phyloP scores from a whole-genome alignment of 1,140 invertebrate genomes.

The Drosophila azteca region DNA sequence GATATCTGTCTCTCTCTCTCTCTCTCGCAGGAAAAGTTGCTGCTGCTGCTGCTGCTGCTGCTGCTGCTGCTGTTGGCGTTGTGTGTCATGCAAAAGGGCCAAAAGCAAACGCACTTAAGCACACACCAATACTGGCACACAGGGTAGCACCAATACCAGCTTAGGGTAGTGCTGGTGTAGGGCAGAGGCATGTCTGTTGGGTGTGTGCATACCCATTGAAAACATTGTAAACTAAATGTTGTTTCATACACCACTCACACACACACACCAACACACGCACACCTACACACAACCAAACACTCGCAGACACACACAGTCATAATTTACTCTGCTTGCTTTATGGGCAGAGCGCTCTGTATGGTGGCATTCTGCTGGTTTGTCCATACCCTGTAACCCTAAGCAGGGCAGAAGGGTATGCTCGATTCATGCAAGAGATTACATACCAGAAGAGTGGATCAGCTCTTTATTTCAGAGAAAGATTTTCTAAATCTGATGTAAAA shows the following conservation, averaged over 20 bases:
- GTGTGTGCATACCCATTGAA: conserved; percentile 47
- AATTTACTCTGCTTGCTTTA: conserved; percentile 64
- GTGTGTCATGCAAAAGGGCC: conserved; percentile 58
- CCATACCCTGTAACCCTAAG: conserved; percentile 4
- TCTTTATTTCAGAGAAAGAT: no score
- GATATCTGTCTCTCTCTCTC: conserved; percentile 12
- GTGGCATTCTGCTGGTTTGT: conserved; percentile 3
- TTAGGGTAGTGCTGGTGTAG: no score
- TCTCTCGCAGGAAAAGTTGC: conserved; percentile 18
- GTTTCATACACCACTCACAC: conserved; percentile 54
- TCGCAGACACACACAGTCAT: conserved; percentile 52
- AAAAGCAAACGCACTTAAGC: conserved; percentile 69
- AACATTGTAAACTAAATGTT: conserved; percentile 79
- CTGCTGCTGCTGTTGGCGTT: conserved; percentile 10
- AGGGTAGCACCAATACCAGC: not conserved
- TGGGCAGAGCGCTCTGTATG: conserved; percentile 13
- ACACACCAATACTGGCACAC: conserved; percentile 31
- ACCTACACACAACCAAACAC: not conserved
- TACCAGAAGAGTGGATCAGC: no score
- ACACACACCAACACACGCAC: no score
- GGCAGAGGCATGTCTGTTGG: not conserved
- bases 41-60: conserved; percentile 6
- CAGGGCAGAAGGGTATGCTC: conserved; percentile 18
- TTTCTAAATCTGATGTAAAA: no score
- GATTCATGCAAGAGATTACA: no score